Evolutionary conservation across 2,797 vertebrate genomes (phyloP), one percentile per base, ranked within the genome.

Genomic region (Chromis chromis): DNA sequence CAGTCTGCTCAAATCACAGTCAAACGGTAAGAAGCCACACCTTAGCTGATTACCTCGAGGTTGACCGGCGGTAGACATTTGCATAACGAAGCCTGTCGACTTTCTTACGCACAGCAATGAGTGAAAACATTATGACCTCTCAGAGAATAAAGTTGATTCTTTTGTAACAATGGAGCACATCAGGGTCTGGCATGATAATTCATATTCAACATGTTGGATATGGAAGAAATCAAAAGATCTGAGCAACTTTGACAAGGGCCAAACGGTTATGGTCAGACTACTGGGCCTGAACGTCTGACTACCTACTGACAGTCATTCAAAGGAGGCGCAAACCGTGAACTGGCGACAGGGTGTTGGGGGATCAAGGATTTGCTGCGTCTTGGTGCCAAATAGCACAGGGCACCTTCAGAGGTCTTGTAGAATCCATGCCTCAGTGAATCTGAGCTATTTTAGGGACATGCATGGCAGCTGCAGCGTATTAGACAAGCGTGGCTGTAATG

Each of bases 1-100:
- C 40, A 63, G 81, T 87, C 86, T 49, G 56, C 54, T 83, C 70
- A 42, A 21, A 89, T 89, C 70, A 63, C 36, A 59, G 42, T 86
- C 78, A 85, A 64, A 74, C 49, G n/a, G 76, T 67, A 55, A 75
- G 58, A 74, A 57, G 55, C 11, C 24, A 52, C 76, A 66, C 61
- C 58, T 75, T 28, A 73, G 61, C 65, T 50, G 42, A 72, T 46
- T 46, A n/a, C 19, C 14, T 58, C 33, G n/a, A 54, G 22, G 6
- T 10, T 62, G 19, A 28, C 31, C 21, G 40, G 19, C 59, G 49
- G 7, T 56, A 50, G 8, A 69, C 40, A 53, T 65, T 54, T 54
- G 53, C 44, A 50, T 55, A 36, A 1, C 25, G 16, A 16, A 49
- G 6, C 21, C 24, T 46, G 1, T 65, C 5, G 16, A 6, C 39